Conservation (phyloP, 2,888 invertebrate species). For the Trissolcus brochymenae region DNA sequence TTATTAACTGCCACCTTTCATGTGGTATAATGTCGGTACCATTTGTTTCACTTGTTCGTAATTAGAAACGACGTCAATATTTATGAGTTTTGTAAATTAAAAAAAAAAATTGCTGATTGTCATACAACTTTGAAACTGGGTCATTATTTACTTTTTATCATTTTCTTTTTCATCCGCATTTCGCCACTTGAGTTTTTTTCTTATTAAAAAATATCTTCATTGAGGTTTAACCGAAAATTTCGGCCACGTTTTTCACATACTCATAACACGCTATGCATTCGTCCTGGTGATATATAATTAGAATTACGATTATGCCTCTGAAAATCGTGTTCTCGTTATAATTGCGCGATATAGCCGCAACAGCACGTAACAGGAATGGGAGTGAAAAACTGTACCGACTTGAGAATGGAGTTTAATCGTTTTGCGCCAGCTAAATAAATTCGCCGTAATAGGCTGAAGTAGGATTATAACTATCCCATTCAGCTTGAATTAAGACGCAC, state of each 20-base stretch:
- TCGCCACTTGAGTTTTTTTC: too few relatives aligned
- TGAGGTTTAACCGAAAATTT: slow-evolving; percentile 5
- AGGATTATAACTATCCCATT: slow-evolving; percentile 45
- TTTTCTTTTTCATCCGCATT: too few relatives aligned
- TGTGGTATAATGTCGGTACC: background rate
- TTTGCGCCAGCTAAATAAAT: slow-evolving; percentile 48
- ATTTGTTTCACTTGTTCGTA: background rate
- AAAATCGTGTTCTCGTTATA: slow-evolving; percentile 42
- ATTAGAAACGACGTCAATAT: too few relatives aligned
- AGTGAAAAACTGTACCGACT: slow-evolving; percentile 43
- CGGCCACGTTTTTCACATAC: slow-evolving; percentile 23
- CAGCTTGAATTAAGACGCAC: slow-evolving; percentile 25
- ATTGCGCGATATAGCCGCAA: slow-evolving; percentile 41
- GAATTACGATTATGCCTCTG: slow-evolving; percentile 48
- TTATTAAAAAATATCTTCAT: background rate
- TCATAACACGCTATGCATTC: slow-evolving; percentile 36
- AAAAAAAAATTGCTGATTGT: too few relatives aligned
- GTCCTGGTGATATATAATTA: slow-evolving; percentile 46
- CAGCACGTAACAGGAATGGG: slow-evolving; percentile 41
- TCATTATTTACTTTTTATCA: too few relatives aligned
- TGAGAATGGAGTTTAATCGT: slow-evolving; percentile 53
- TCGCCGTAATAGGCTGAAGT: slow-evolving; percentile 48
- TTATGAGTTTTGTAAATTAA: too few relatives aligned
- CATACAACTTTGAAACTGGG: too few relatives aligned
- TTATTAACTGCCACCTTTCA: slow-evolving; percentile 1